phyloP scores from a whole-genome alignment of 2,113 vertebrate genomes.

The Odobenus rosmarus region DNA sequence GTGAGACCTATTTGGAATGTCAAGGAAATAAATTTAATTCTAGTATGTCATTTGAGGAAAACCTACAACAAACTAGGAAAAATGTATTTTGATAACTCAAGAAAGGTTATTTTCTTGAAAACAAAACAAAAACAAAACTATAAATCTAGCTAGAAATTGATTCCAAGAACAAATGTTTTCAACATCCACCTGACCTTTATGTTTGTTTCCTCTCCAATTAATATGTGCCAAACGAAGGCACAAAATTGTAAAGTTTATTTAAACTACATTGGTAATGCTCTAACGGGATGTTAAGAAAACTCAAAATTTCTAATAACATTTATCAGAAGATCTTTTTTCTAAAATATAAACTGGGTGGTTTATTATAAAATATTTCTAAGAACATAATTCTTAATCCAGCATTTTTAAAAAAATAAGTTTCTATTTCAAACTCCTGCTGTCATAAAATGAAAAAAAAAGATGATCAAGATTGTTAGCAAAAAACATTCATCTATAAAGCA shows the following conservation, averaged over 20 bases:
- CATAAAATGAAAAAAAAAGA: conserved; percentile 9
- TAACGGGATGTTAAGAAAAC: background rate
- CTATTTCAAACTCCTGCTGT: background rate
- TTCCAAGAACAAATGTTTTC: background rate
- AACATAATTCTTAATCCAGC: background rate
- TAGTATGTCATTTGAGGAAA: background rate
- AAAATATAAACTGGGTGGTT: background rate
- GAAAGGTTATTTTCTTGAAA: background rate
- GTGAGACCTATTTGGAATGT: background rate
- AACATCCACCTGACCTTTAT: background rate
- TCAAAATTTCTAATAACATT: background rate
- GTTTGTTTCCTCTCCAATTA: background rate
- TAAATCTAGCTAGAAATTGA: background rate
- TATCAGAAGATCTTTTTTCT: background rate
- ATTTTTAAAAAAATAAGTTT: background rate
- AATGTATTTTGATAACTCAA: background rate
- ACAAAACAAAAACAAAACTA: conserved; percentile 33
- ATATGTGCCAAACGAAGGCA: background rate
- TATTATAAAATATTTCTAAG: background rate
- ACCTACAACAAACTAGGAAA: background rate
- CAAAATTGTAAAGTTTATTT: background rate
- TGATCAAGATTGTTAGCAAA: background rate
- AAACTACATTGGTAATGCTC: background rate
- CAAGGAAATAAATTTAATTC: conserved; percentile 18
- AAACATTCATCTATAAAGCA: background rate